Conservation (phyloP, 1,140 invertebrate species). For the Magallana ariakensis region DNA sequence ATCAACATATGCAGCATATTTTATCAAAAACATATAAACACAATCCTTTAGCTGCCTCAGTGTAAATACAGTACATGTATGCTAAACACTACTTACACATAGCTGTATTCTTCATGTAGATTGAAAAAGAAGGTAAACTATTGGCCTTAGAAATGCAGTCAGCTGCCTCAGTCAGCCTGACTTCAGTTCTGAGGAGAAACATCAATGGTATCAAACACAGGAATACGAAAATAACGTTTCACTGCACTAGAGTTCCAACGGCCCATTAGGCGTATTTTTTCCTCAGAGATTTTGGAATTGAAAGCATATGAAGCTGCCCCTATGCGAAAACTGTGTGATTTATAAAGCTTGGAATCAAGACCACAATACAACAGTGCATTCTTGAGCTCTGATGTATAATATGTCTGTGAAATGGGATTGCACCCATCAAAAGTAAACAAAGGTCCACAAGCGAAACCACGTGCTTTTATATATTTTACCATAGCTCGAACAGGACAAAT, state of each 20-base stretch:
- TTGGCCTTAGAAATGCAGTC: too few species aligned
- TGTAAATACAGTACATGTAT: too few species aligned
- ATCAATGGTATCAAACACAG: neutral
- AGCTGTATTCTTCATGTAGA: too few species aligned
- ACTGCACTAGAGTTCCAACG: slow-evolving; percentile 43
- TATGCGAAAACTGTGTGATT: slow-evolving; percentile 46
- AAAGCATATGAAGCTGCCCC: slow-evolving; percentile 40
- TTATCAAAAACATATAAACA: too few species aligned
- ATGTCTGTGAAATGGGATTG: neutral
- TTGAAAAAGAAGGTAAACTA: too few species aligned
- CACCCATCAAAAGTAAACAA: neutral
- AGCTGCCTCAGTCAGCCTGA: slow-evolving; percentile 3
- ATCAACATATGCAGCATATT: too few species aligned
- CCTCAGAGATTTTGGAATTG: neutral
- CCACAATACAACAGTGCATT: slow-evolving; percentile 38
- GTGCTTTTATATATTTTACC: neutral
- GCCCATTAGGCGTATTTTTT: slow-evolving; percentile 43
- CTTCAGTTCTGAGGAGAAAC: neutral
- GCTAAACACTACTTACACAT: too few species aligned
- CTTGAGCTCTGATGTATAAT: slow-evolving; percentile 37
- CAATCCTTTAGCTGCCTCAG: too few species aligned
- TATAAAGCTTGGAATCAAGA: neutral
- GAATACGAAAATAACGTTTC: slow-evolving; percentile 33
- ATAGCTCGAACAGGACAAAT: slow-evolving; percentile 21
- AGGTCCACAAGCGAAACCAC: neutral